A percentile compares a stretch with the other conserved stretches of the same genome.
phyloP scores from a whole-genome alignment of 2,113 vertebrate genomes.

The Plestiodon gilberti region DNA sequence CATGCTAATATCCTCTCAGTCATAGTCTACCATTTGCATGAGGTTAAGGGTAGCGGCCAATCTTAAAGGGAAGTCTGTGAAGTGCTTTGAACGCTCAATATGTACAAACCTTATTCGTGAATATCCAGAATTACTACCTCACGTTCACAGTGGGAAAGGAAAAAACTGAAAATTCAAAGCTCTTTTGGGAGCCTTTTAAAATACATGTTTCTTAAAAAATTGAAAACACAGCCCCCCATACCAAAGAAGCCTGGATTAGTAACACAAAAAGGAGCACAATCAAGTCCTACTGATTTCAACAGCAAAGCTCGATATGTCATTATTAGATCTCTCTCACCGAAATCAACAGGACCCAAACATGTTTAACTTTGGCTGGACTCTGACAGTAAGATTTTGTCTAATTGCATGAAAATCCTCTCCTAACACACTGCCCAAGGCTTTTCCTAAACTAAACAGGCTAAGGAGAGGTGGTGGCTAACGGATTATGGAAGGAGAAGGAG shows the following conservation, averaged over 20 bases:
- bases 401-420: no score
- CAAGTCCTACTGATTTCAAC: neutral
- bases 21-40: neutral
- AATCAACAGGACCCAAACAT: neutral
- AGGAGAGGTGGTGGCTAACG: no score
- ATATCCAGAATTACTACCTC: neutral
- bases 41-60: neutral
- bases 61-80: no score
- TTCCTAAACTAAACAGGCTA: no score
- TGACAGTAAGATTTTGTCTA: neutral
- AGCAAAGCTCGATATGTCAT: neutral
- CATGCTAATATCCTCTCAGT: neutral
- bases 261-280: no score
- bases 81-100: neutral
- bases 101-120: neutral
- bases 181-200: neutral
- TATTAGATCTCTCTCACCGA: neutral
- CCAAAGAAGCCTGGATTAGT: no score
- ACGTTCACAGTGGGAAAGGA: neutral
- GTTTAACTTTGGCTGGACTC: neutral
- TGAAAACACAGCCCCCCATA: no score
- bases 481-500: no score
- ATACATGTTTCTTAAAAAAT: no score
- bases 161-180: neutral
- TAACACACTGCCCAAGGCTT: no score